Conservation (phyloP, 92 coral and sea anemone genomes). For the Porites lobata region DNA sequence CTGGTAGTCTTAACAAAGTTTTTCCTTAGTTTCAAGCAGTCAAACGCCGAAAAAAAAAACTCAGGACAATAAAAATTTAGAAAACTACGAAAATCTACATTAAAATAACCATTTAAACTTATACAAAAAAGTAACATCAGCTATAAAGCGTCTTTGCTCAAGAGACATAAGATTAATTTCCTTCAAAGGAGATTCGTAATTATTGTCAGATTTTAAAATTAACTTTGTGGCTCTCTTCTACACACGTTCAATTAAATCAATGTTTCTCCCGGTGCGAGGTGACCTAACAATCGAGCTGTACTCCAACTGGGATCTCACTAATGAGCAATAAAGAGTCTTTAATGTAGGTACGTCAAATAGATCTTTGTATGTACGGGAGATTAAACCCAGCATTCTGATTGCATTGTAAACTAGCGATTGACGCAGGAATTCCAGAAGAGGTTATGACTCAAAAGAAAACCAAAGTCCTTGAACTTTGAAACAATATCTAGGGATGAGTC, state of each 20-base stretch:
- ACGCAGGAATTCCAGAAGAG: not conserved
- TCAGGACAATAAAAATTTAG: too few species aligned
- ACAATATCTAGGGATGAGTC: not conserved
- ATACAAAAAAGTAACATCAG: not conserved
- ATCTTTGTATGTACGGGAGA: too few species aligned
- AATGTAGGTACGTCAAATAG: too few species aligned
- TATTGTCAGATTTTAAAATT: not conserved
- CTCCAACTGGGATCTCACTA: not conserved
- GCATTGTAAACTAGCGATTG: not conserved
- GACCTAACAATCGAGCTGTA: not conserved
- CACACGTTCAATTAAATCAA: not conserved
- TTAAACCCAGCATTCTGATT: not conserved
- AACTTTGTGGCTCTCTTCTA: constrained; percentile 8
- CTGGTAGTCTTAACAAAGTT: not conserved
- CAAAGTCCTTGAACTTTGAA: not conserved
- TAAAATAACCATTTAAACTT: too few species aligned
- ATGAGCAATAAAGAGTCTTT: too few species aligned
- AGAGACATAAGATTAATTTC: not conserved
- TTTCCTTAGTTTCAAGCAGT: not conserved
- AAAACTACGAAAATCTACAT: too few species aligned
- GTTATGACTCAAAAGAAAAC: not conserved
- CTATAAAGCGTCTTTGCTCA: not conserved
- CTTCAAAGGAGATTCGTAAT: not conserved
- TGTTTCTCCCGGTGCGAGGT: not conserved
- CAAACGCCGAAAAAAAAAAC: not conserved